phyloP scores from a whole-genome alignment of 2,113 vertebrate species.

The Miniopterus natalensis region DNA sequence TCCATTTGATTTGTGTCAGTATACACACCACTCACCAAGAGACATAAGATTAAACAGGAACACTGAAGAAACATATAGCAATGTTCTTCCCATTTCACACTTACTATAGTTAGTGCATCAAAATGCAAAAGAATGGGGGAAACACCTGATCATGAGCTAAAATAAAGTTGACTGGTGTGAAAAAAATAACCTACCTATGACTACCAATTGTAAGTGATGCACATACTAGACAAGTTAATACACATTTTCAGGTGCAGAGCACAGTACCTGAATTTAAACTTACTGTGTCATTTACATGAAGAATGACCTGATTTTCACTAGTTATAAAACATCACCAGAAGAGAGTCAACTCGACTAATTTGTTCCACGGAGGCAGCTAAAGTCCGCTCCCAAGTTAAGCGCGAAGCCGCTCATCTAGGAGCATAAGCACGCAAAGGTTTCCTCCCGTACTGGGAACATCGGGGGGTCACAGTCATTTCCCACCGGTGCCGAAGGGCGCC shows the following conservation, averaged over 20 bases:
- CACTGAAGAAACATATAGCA: neutral
- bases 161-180: neutral
- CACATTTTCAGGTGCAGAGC: neutral
- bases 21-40: neutral
- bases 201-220: neutral
- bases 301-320: neutral
- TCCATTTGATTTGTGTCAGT: neutral
- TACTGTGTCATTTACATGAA: neutral
- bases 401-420: neutral
- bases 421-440: neutral
- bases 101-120: neutral
- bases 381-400: neutral
- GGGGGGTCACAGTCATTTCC: neutral
- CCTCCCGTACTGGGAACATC: neutral
- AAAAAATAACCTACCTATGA: neutral
- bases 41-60: neutral
- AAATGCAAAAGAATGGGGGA: neutral
- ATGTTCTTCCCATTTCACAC: neutral
- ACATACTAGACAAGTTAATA: neutral
- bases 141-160: neutral
- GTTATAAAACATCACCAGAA: neutral
- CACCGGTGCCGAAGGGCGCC: neutral
- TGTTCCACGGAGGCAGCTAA: neutral
- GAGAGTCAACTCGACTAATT: neutral
- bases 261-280: neutral